Percentiles rank a stretch among this genome's conserved stretches.
phyloP scores from a whole-genome alignment of 2,888 invertebrate species.

The Colostygia pectinataria region DNA sequence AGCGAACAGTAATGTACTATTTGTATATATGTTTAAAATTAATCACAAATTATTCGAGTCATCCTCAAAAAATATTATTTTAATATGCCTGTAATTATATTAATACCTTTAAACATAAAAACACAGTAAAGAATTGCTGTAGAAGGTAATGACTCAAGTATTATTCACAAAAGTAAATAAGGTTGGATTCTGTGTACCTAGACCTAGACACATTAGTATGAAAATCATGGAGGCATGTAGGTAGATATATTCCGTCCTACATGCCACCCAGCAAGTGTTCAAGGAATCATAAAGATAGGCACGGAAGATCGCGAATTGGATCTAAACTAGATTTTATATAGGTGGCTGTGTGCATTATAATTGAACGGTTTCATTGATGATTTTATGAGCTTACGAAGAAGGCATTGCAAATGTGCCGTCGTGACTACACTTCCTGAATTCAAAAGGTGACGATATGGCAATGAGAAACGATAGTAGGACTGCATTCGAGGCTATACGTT shows the following conservation, averaged over 20 bases:
- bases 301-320: conserved; percentile 60
- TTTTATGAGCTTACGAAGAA: conserved; percentile 75
- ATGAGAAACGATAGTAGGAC: conserved; percentile 52
- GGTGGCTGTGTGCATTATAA: conserved; percentile 61
- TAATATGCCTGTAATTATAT: too few species aligned
- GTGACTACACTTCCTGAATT: conserved; percentile 74
- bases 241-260: conserved; percentile 25
- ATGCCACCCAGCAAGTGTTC: conserved; percentile 33
- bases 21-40: not conserved
- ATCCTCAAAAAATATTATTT: too few species aligned
- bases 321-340: conserved; percentile 64
- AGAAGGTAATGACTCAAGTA: conserved; percentile 3
- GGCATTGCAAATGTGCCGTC: conserved; percentile 70
- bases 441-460: conserved; percentile 58
- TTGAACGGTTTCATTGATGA: conserved; percentile 75
- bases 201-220: conserved; percentile 28
- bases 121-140: too few species aligned
- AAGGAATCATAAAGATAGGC: conserved; percentile 37
- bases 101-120: too few species aligned
- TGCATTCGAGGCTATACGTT: conserved; percentile 32
- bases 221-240: conserved; percentile 27
- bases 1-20: not conserved
- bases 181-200: conserved; percentile 2
- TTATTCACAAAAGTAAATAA: conserved; percentile 7
- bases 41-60: too few species aligned